Base-by-base conservation (phyloP, 2,113 vertebrate species). In the Eonycteris spelaea region DNA sequence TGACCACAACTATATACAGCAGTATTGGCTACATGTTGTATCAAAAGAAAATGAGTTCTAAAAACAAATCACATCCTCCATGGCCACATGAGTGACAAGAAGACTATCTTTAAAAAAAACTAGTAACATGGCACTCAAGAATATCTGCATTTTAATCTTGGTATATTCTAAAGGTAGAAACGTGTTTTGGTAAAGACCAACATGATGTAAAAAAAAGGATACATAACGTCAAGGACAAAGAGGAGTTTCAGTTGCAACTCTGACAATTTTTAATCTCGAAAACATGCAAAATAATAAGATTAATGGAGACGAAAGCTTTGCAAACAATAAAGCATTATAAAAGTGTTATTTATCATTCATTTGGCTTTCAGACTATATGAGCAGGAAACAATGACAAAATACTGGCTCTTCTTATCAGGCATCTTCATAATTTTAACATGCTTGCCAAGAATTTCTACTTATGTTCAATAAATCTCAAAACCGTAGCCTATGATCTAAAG, bases 51-150 rank as follows among this genome's bases (percentile, higher is more conserved):
- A 65, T 22, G 19, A 70, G 59, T 43, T 59, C 15, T 67, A 30
- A 77, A 87, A 89, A 92, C 1, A 95, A 85, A 70, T 63, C 15
- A 30, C 33, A 70, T 48, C 75, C n/a, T 75, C 35, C 43, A 40
- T 0, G 2, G 53, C 14, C 15, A 30, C 35, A 77, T 28, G 26
- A 94, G 15, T 30, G 38, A 26, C 13, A 2, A 16, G 33, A 94
- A 92, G 35, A 28, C 10, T 33, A 13, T 61, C 19, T 95, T 94
- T 83, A 85, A 89, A 78, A 94, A 51, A 93, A 65, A 75, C 71
- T 57, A 74, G 61, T 65, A 61, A 75, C 10, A 55, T 15, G 30
- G n/a, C 67, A 45, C 28, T 70, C n/a, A n/a, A 30, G 57, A 87
- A 68, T n/a, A 75, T n/a, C 14, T 93, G 59, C 3, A 24, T 92